Conservation (phyloP, 2,113 vertebrate genomes). For the Aphyosemion australe region DNA sequence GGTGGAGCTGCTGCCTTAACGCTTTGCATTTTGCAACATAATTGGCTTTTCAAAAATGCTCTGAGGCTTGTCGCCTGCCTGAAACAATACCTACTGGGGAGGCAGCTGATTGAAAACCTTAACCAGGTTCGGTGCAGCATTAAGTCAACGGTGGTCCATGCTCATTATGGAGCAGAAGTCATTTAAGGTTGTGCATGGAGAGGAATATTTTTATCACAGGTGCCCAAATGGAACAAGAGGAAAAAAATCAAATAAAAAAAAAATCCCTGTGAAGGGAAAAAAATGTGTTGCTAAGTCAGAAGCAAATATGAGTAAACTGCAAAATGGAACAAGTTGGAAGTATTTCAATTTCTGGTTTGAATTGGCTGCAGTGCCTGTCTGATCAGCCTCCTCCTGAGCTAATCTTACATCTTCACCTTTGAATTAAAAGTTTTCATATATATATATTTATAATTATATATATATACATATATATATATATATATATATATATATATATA, state of each 20-base stretch:
- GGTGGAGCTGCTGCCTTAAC: not conserved
- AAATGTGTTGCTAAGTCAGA: not conserved
- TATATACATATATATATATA: too few relatives aligned
- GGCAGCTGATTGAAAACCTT: constrained; percentile 9
- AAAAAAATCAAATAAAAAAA: constrained; percentile 4
- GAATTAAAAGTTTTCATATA: constrained; percentile 23
- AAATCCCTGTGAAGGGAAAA: not conserved
- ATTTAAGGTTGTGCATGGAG: constrained; percentile 1
- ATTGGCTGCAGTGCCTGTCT: not conserved
- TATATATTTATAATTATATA: too few relatives aligned
- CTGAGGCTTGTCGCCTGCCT: not conserved
- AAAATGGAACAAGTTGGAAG: too few relatives aligned
- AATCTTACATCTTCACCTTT: constrained; percentile 15
- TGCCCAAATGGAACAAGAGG: not conserved
- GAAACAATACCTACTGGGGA: constrained; percentile 4
- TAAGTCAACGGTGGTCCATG: constrained; percentile 4
- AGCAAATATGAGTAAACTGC: not conserved
- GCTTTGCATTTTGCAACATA: constrained; percentile 13
- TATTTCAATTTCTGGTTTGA: not conserved
- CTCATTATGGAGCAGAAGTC: not conserved
- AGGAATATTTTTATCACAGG: not conserved
- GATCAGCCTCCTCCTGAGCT: not conserved
- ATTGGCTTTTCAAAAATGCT: constrained; percentile 15
- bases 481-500: too few relatives aligned
- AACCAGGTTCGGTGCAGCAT: not conserved